A percentile compares a stretch with the other conserved stretches of the same genome.
Evolutionary conservation across 2,797 vertebrate species (phyloP).

Genomic region (Notolabrus celidotus): DNA sequence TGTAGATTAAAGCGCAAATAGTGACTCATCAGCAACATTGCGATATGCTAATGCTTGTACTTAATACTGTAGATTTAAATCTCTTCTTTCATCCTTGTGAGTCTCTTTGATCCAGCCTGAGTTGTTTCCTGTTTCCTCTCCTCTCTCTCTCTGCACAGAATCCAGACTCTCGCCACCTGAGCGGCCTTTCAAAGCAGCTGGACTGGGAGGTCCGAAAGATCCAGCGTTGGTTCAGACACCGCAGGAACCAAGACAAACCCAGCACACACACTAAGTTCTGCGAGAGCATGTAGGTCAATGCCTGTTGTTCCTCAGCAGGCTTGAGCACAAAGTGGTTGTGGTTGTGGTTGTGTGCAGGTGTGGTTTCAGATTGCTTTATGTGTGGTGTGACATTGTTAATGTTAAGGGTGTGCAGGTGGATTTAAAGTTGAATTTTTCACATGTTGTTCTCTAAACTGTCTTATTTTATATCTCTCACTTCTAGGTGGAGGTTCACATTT

Average conservation of each 20-base stretch:
- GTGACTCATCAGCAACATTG: not conserved
- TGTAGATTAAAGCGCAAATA: constrained; percentile 10
- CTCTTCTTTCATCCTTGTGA: not conserved
- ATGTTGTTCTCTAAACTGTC: not conserved
- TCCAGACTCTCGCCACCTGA: constrained; percentile 91
- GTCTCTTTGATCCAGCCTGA: not conserved
- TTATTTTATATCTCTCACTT: constrained; percentile 31
- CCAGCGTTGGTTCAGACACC: constrained; percentile 96
- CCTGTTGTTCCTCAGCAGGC: constrained; percentile 5
- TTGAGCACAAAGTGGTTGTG: constrained; percentile 1
- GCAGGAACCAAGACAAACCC: constrained; percentile 97
- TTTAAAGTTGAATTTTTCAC: too few relatives aligned
- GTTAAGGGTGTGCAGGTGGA: not conserved
- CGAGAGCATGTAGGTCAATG: constrained; percentile 95
- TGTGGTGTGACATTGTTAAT: not conserved
- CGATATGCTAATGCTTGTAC: not conserved
- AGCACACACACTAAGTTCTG: constrained; percentile 95
- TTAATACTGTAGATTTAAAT: not conserved
- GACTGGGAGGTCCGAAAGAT: constrained; percentile 97
- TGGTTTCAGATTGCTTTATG: not conserved
- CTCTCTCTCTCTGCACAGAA: constrained; percentile 78
- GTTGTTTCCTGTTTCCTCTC: constrained; percentile 10
- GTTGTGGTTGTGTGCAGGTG: constrained; percentile 7
- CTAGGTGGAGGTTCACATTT: constrained; percentile 98
- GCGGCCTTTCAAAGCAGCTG: constrained; percentile 96